These are phyloP conservation scores for Hoplodrina blanda DNA, from an alignment of 2,888 invertebrate species.

Conservation along the genomic window DNA sequence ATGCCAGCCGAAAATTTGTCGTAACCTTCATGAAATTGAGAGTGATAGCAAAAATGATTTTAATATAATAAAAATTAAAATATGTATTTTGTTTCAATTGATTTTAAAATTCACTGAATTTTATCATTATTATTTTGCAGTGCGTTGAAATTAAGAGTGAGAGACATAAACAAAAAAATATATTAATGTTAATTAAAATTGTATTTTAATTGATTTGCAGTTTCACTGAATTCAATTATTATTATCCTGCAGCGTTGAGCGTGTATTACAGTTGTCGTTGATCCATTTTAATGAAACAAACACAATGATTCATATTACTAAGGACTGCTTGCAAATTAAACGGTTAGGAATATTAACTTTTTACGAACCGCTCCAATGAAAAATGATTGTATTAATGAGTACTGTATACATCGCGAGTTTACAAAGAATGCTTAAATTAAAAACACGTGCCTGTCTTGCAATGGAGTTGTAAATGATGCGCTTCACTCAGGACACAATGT, in stretches of 20 bases:
- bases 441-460: slow-evolving; percentile 38
- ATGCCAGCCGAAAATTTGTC: slow-evolving; percentile 64
- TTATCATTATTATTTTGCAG: too few relatives aligned
- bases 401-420: slow-evolving; percentile 39
- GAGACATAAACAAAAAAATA: neutral
- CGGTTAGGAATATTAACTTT: slow-evolving; percentile 56
- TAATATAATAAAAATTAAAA: too few relatives aligned
- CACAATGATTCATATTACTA: slow-evolving; percentile 54
- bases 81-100: neutral
- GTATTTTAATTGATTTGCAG: neutral
- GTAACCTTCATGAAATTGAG: neutral
- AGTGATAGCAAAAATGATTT: neutral
- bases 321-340: slow-evolving; percentile 57
- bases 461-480: slow-evolving; percentile 45
- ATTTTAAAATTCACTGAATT: neutral
- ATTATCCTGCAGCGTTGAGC: slow-evolving; percentile 21
- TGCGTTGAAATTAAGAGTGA: neutral
- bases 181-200: neutral
- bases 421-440: slow-evolving; percentile 30
- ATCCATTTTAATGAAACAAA: slow-evolving; percentile 59
- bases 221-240: slow-evolving; percentile 23
- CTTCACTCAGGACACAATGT: slow-evolving; percentile 20
- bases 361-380: slow-evolving; percentile 30
- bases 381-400: slow-evolving; percentile 34
- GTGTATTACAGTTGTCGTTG: slow-evolving; percentile 34